A percentile compares a stretch with the other conserved stretches of the same genome.
Conservation (phyloP, 2,888 invertebrate genomes). For the Micropterix aruncella region DNA sequence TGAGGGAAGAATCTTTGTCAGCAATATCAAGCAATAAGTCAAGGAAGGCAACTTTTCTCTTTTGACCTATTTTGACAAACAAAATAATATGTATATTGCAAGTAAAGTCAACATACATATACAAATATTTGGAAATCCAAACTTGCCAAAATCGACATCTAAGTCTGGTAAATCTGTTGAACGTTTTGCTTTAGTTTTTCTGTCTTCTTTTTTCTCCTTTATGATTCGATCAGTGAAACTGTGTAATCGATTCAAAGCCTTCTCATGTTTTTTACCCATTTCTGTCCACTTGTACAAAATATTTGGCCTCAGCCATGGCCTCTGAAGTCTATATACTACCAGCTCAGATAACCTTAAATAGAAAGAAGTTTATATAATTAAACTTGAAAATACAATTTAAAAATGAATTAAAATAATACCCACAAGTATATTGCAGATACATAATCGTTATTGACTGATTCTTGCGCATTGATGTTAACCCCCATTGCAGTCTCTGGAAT, state of each 20-base stretch:
- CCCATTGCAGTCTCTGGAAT: neutral
- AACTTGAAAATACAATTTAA: too few species aligned
- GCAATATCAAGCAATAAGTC: constrained; percentile 24
- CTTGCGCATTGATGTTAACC: neutral
- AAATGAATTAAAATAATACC: too few species aligned
- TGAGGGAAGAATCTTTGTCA: constrained; percentile 21
- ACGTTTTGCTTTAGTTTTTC: neutral
- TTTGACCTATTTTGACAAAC: constrained; percentile 16
- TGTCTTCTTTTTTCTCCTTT: neutral
- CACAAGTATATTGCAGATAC: too few species aligned
- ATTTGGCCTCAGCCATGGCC: neutral
- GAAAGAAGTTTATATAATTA: too few species aligned
- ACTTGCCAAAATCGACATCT: too few species aligned
- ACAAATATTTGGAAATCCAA: too few species aligned
- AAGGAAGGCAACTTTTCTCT: constrained; percentile 30
- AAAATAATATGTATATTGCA: too few species aligned
- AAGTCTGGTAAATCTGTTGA: too few species aligned
- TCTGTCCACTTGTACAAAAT: neutral
- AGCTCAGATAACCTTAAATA: too few species aligned
- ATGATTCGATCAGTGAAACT: neutral
- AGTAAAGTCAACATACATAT: too few species aligned
- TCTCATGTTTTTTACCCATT: neutral
- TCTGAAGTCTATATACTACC: too few species aligned
- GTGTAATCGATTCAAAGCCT: neutral
- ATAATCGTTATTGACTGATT: neutral